These are phyloP conservation scores for Drosophila seclusa DNA, from an alignment of 2,888 invertebrate species.

Conservation along the genomic window DNA sequence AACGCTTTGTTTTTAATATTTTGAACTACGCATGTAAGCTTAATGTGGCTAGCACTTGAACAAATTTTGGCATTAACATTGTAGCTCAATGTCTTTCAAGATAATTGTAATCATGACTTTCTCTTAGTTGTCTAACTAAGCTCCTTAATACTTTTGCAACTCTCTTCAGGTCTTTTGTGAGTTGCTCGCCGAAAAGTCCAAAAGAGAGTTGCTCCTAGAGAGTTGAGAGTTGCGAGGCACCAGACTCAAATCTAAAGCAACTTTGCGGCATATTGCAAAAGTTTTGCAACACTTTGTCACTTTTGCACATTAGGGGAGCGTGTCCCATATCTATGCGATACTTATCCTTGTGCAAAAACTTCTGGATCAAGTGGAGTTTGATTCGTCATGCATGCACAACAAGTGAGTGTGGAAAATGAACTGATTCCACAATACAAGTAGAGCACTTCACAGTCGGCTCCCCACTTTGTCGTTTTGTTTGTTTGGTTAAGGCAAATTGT, in stretches of 20 bases:
- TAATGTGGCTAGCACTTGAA: neutral
- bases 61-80: conserved; percentile 17
- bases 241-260: conserved; percentile 44
- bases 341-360: conserved; percentile 10
- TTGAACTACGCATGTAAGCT: neutral
- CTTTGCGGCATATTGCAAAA: conserved; percentile 74
- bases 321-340: conserved; percentile 24
- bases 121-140: conserved; percentile 15
- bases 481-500: conserved; percentile 54
- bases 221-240: neutral
- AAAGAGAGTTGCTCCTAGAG: conserved; percentile 20
- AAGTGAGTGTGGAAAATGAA: conserved; percentile 61
- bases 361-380: conserved; percentile 19
- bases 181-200: conserved; percentile 19
- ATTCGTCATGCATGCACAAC: conserved; percentile 51
- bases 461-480: neutral
- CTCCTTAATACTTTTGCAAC: conserved; percentile 11
- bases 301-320: conserved; percentile 33
- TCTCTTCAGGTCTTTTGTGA: neutral
- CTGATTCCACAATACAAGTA: conserved; percentile 56
- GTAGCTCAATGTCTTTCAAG: conserved; percentile 18
- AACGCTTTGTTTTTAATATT: neutral
- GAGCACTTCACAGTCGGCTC: neutral
- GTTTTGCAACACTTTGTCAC: conserved; percentile 60
- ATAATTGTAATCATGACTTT: conserved; percentile 25